Evolutionary conservation across 2,113 vertebrate genomes (phyloP), one percentile per base, ranked within the genome.

Genomic region (Oreocharis arfaki): DNA sequence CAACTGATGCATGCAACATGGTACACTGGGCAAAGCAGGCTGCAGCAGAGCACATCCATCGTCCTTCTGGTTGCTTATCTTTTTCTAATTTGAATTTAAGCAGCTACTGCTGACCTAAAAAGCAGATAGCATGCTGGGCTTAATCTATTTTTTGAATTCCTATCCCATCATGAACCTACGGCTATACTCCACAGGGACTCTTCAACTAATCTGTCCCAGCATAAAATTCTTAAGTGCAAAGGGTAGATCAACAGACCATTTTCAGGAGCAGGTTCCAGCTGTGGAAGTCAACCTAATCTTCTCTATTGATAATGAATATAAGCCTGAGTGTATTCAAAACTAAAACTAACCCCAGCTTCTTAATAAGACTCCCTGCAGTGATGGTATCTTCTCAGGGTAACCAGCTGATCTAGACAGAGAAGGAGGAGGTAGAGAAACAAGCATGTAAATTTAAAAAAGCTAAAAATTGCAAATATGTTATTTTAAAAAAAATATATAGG

Each of bases 251-350:
- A 73, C 77, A 85, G 81, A 79, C 14, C 53, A 65, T 44, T 96
- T 94, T 94, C 82, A 95, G 87, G 19, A 85, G 84, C 61, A 88
- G 82, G 30, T 93, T 96, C 81, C 82, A 94, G 90, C 93, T 94
- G 89, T 74, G 93, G 84, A 95, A 83, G 84, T 85, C 91, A 85
- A 76, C n/a, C 67, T 96, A 94, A 94, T 95, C 86, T 95, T 80
- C 85, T 70, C 86, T 78, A 81, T 60, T 93, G 85, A 70, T 86
- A 90, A 95, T 81, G 93, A 93, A 89, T 57, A 83, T 95, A 96
- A 94, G 82, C 82, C 75, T 13, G 33, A 61, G 55, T 67, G 55
- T 24, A 93, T 96, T 95, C 78, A 91, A 85, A 94, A 86, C 44
- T 84, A 78, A 90, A 89, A 92, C 3, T 47, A 75, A 53, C 27